These are phyloP conservation scores for Stomatorhinus ivindoensis DNA, from an alignment of 2,113 vertebrate species.

Conservation along the genomic window DNA sequence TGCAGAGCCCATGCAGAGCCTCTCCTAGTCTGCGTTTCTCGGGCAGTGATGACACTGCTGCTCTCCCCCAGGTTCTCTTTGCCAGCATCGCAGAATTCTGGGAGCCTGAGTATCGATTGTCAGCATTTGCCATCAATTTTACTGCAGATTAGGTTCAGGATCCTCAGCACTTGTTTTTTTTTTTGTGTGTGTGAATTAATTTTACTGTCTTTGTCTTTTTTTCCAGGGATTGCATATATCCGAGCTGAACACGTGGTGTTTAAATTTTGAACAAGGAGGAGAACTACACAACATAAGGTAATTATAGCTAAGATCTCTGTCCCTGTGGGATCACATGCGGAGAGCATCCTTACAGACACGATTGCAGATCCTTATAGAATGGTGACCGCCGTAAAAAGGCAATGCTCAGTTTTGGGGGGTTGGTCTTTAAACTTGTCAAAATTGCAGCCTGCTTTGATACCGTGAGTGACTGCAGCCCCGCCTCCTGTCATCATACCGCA, in stretches of 20 bases:
- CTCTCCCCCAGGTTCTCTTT: background rate
- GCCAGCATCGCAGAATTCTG: background rate
- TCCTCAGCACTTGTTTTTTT: background rate
- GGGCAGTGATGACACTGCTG: background rate
- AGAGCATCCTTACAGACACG: background rate
- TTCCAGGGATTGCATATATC: background rate
- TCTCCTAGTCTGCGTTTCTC: background rate
- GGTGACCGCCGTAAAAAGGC: background rate
- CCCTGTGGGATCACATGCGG: background rate
- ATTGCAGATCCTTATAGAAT: background rate
- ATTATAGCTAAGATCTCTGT: background rate
- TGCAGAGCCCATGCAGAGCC: background rate
- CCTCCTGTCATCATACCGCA: background rate
- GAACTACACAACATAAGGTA: background rate
- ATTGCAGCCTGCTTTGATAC: background rate
- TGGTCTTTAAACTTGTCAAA: background rate
- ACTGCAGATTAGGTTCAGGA: background rate
- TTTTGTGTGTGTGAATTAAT: background rate
- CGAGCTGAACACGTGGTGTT: background rate
- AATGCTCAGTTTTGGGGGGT: background rate
- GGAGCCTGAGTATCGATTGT: background rate
- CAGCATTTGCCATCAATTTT: background rate
- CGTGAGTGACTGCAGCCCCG: background rate
- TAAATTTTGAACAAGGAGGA: background rate
- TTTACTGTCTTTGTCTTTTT: background rate